Evolutionary conservation across 2,113 vertebrate genomes (phyloP).

Genomic region (human (Homo sapiens)): DNA sequence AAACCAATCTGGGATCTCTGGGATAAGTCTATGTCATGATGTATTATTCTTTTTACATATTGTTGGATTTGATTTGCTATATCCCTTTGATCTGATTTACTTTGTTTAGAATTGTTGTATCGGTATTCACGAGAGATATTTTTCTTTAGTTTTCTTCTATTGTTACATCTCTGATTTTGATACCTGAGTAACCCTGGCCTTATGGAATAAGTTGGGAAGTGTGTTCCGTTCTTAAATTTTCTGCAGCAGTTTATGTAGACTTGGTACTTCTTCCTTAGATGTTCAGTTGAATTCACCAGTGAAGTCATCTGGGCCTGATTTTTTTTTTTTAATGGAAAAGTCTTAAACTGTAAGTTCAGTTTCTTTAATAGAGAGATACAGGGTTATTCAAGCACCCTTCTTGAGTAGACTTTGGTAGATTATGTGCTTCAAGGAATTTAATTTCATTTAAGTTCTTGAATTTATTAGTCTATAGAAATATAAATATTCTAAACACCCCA

Average conservation of each 20-base stretch:
- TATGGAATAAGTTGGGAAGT: background rate
- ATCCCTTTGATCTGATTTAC: background rate
- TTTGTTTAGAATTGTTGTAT: background rate
- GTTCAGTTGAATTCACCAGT: background rate
- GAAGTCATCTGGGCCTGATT: background rate
- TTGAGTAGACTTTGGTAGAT: background rate
- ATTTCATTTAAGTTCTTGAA: background rate
- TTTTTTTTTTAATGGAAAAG: background rate
- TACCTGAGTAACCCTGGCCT: background rate
- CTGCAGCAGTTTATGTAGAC: background rate
- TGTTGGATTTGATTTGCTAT: slow-evolving; percentile 2
- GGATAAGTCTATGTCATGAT: background rate
- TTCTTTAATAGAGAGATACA: background rate
- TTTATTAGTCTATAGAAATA: background rate
- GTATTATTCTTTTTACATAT: background rate
- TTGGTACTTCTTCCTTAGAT: background rate
- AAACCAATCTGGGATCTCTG: background rate
- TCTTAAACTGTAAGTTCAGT: background rate
- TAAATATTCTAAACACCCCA: background rate
- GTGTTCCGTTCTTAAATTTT: background rate
- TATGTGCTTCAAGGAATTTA: background rate
- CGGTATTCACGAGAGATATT: background rate
- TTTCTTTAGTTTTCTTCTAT: background rate
- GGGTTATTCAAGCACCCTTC: background rate
- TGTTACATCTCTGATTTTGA: background rate